Conservation (phyloP, 2,797 vertebrate genomes). For the Enteromius mattozi region DNA sequence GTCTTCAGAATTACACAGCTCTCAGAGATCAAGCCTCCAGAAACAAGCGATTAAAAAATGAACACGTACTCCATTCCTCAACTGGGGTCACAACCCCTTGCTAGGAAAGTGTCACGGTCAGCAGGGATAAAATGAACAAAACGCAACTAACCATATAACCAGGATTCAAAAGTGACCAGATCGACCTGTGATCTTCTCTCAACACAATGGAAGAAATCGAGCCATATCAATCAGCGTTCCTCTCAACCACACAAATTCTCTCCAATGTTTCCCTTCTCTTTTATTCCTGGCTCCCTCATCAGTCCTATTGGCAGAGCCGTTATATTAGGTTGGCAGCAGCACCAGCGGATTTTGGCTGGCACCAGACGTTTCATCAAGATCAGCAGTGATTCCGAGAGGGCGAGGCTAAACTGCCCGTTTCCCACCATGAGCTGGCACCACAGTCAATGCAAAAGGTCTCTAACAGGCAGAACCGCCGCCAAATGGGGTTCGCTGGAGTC, state of each 20-base stretch:
- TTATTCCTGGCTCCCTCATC: conserved; percentile 40
- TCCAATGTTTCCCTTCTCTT: conserved; percentile 32
- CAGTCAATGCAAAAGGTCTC: conserved; percentile 38
- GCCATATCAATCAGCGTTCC: conserved; percentile 17
- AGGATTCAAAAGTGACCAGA: neutral
- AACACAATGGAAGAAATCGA: conserved; percentile 7
- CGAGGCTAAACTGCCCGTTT: conserved; percentile 57
- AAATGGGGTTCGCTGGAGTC: conserved; percentile 52
- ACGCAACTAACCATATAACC: neutral
- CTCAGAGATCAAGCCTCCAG: neutral
- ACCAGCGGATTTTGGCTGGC: conserved; percentile 55
- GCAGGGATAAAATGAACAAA: neutral
- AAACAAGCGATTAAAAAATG: conserved; percentile 3
- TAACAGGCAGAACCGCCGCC: conserved; percentile 40
- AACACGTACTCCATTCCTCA: neutral
- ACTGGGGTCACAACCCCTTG: neutral
- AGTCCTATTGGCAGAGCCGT: conserved; percentile 49
- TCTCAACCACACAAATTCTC: conserved; percentile 38
- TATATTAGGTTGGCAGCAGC: conserved; percentile 16
- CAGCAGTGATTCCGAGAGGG: conserved; percentile 51
- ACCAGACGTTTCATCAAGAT: conserved; percentile 54
- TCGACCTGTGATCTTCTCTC: neutral
- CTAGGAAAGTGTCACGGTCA: neutral
- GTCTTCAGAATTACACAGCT: conserved; percentile 32
- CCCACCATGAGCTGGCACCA: conserved; percentile 44